Evolutionary conservation across 2,113 vertebrate genomes (phyloP), one percentile per base, ranked within the genome.

Genomic region (Noturus placidus): DNA sequence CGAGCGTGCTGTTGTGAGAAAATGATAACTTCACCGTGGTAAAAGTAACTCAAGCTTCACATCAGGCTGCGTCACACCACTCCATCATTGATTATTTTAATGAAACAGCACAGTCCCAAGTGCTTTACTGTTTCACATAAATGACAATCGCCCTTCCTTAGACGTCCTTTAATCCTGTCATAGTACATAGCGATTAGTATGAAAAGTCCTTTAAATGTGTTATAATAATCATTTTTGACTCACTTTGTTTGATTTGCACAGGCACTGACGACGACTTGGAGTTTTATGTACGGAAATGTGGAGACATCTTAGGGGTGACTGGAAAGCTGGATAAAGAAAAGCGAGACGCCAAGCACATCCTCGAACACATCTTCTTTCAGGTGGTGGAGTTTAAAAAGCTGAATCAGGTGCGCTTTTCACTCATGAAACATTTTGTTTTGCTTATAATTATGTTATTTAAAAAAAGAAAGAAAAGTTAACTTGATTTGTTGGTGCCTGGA

Each of bases 381-480:
- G 97, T 99, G 86, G 98, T 98, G 5, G 98, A 99, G 91, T 99
- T 99, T 92, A 99, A 99, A 95, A 99, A 99, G 85, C 90, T 97
- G 85, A 99, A 99, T 93, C 97, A 98, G 96, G 98, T 99, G 92
- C 90, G 91, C 63, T 27, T 9, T 13, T 42, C 65, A 33, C n/a
- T 35, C 3, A 2, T 3, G 14, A 42, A 17, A 27, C 14, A 2
- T 80, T 25, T 22, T 22, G 2, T 1, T 25, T 7, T 14, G 57
- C 13, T 77, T 0, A 1, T 15, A 7, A 50, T 11, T 9, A 10
- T 11, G 11, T 56, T 30, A 3, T 35, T 14, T 59, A 14, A 81
- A 38, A 46, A 0, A 46, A 46, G 7, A 46, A 7, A 7, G 5
- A 7, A 80, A 63, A 25, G 14, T 13, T 38, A 4, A 38, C 20